Evolutionary conservation across 2,113 vertebrate species (phyloP).

Genomic region (Festucalex cinctus): DNA sequence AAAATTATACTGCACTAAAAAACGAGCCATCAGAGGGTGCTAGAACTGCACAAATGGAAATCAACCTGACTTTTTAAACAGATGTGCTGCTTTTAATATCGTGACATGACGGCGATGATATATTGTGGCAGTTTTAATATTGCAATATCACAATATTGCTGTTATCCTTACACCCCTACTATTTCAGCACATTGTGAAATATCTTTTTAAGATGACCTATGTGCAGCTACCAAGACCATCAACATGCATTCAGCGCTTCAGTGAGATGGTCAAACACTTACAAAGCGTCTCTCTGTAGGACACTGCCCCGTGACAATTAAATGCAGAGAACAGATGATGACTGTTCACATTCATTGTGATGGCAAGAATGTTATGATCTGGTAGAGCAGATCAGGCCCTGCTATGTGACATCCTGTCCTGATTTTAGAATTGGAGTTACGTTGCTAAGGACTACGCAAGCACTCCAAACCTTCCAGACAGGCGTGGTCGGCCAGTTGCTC

Average conservation of each 20-base stretch:
- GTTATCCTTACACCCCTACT: no score
- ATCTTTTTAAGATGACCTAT: constrained; percentile 26
- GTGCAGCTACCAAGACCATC: background rate
- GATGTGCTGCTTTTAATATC: no score
- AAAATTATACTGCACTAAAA: no score
- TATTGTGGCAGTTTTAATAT: no score
- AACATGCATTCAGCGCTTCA: background rate
- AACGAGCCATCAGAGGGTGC: no score
- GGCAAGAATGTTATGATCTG: background rate
- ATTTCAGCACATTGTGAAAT: constrained; percentile 14
- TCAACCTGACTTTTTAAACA: no score
- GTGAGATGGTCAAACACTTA: background rate
- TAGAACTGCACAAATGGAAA: no score
- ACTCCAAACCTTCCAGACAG: constrained; percentile 38
- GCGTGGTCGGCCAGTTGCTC: constrained; percentile 23
- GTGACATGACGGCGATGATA: no score
- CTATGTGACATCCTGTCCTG: background rate
- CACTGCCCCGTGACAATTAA: background rate
- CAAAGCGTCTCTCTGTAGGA: background rate
- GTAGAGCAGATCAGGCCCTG: background rate
- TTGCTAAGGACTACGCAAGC: background rate
- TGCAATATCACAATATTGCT: no score
- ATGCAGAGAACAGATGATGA: background rate
- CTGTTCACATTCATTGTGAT: constrained; percentile 11
- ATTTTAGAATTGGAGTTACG: background rate